Evolutionary conservation across 2,888 invertebrate genomes (phyloP), one percentile per base, ranked within the genome.

Genomic region (Hemaris fuciformis): DNA sequence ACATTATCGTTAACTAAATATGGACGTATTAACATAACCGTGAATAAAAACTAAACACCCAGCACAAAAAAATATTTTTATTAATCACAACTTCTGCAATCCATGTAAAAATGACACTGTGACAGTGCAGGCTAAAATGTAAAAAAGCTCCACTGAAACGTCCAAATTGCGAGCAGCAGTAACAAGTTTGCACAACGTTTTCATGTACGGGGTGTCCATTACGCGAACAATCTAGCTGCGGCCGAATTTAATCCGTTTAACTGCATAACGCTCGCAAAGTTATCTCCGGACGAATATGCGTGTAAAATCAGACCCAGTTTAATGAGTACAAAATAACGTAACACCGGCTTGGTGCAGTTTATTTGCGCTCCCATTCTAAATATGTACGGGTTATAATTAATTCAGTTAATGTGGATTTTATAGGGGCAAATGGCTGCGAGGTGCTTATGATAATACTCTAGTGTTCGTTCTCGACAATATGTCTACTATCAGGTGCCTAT

Each of bases 231-330:
- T 88, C 83, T 86, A 80, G 85, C 84, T 84, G 87, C 75, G 85
- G 85, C 84, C 74, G 75, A 82, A 83, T 86, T 85, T 88, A 89
- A 89, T 89, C 88, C 86, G 81, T 84, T 88, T 88, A 86, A 86
- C 84, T 80, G 83, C 79, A 84, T 82, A 84, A 81, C 83, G 76
- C 78, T 73, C 64, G 77, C 77, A 77, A 83, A 85, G 83, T 84
- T 87, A 84, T 85, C 83, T 81, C 77, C 71, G 73, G 71, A 70
- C 73, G 80, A 74, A 80, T 80, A 81, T 83, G 81, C 80, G 81
- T 82, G 81, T 82, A 83, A 85, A 85, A 85, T 84, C 83, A 83
- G 79, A 76, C 75, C 71, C 64, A 61, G 79, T 79, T 81, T 85
- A 88, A 87, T 89, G 85, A 87, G 81, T 81, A 74, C 81, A 75